These are phyloP conservation scores for Porites rus DNA, from an alignment of 92 coral and sea anemone genomes.

Conservation along the genomic window DNA sequence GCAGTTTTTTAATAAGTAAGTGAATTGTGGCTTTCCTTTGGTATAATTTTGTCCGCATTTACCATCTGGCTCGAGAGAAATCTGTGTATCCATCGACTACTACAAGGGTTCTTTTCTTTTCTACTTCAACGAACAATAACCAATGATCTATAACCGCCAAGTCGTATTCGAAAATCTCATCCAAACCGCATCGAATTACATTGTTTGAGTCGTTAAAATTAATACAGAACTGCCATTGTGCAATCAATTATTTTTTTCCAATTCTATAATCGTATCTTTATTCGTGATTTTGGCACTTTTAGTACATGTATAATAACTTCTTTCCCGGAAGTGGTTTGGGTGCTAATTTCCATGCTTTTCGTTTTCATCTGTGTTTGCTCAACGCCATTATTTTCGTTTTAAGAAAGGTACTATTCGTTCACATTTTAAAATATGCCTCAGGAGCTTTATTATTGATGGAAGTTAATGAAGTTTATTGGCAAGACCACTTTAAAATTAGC, in stretches of 20 bases:
- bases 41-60: background rate
- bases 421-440: background rate
- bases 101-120: background rate
- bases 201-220: background rate
- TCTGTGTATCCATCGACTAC: conserved; percentile 15
- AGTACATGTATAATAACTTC: too few relatives aligned
- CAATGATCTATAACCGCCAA: conserved; percentile 1
- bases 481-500: background rate
- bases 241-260: background rate
- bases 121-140: conserved; percentile 30
- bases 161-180: background rate
- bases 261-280: background rate
- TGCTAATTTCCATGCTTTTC: background rate
- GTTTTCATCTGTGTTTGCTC: background rate
- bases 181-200: conserved; percentile 2
- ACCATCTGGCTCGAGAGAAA: background rate
- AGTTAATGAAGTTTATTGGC: background rate
- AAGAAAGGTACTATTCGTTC: background rate
- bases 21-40: background rate
- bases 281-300: background rate
- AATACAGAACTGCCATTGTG: background rate
- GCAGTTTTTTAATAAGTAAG: too few relatives aligned
- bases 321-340: conserved; percentile 30
- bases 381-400: background rate
- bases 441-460: too few relatives aligned